Evolutionary conservation across 1,140 invertebrate species (phyloP).

Genomic region (Heliconius himera): DNA sequence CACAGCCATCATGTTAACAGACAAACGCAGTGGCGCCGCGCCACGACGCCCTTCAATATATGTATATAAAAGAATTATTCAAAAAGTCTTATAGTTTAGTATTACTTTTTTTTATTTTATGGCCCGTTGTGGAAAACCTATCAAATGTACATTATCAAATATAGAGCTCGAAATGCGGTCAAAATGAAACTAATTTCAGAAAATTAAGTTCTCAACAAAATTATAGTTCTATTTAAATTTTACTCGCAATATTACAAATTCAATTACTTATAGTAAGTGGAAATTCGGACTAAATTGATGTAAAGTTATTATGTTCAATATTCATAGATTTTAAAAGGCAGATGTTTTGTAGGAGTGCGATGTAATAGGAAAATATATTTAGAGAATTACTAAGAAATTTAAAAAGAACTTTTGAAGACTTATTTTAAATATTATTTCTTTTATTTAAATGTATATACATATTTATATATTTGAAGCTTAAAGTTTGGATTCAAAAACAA

Average conservation of each 20-base stretch:
- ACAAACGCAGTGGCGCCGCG: too few relatives aligned
- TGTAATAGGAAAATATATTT: neutral
- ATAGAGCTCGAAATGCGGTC: neutral
- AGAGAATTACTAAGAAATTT: neutral
- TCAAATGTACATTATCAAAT: neutral
- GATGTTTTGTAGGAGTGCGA: neutral
- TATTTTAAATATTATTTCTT: neutral
- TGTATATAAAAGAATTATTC: too few relatives aligned
- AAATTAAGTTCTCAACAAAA: conserved; percentile 1
- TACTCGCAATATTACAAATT: conserved; percentile 1
- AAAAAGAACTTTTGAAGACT: neutral
- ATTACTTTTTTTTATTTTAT: too few relatives aligned
- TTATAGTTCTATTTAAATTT: neutral
- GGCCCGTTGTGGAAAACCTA: neutral
- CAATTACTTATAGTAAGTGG: neutral
- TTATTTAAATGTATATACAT: neutral
- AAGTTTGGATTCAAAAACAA: too few relatives aligned
- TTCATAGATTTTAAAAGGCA: neutral
- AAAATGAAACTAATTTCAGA: conserved; percentile 1
- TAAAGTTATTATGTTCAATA: neutral
- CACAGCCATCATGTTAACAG: too few relatives aligned
- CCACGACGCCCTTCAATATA: too few relatives aligned
- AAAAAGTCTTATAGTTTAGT: too few relatives aligned
- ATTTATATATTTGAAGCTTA: neutral
- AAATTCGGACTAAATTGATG: neutral